Conservation (phyloP, 2,113 vertebrate species). For the Seriola dumerili region DNA sequence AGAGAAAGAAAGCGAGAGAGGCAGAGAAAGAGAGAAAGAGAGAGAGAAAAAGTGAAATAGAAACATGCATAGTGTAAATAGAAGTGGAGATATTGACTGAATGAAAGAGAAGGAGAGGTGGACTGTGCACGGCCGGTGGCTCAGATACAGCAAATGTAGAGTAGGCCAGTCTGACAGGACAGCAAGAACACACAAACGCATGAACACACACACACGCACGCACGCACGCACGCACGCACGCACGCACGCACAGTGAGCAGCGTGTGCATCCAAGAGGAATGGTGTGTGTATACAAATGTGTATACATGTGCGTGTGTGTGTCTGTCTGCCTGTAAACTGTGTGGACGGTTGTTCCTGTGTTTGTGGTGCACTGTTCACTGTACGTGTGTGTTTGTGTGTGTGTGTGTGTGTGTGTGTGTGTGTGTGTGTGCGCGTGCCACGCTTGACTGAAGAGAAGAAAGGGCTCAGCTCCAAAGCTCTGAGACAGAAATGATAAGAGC, state of each 20-base stretch:
- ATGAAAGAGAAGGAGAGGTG: constrained; percentile 14
- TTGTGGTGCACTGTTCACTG: background rate
- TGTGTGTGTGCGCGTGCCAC: background rate
- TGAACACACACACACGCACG: constrained; percentile 3
- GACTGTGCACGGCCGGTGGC: constrained; percentile 34
- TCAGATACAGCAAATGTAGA: constrained; percentile 43
- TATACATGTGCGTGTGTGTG: background rate
- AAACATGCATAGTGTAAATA: background rate
- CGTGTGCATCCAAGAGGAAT: constrained; percentile 28
- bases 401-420: background rate
- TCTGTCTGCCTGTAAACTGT: background rate
- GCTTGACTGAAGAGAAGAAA: constrained; percentile 41
- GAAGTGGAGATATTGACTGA: constrained; percentile 16
- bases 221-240: background rate
- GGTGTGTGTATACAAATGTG: background rate
- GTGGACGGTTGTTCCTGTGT: background rate
- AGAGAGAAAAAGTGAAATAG: background rate
- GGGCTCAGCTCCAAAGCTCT: constrained; percentile 46
- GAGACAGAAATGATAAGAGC: constrained; percentile 46
- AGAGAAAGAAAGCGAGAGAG: too few relatives aligned
- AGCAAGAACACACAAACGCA: background rate
- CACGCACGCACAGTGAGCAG: constrained; percentile 5
- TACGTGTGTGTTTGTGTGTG: background rate
- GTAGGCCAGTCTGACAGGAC: constrained; percentile 40
- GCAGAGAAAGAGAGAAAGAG: too few relatives aligned